phyloP scores from a whole-genome alignment of 2,797 vertebrate genomes.

The Cirrhinus molitorella region DNA sequence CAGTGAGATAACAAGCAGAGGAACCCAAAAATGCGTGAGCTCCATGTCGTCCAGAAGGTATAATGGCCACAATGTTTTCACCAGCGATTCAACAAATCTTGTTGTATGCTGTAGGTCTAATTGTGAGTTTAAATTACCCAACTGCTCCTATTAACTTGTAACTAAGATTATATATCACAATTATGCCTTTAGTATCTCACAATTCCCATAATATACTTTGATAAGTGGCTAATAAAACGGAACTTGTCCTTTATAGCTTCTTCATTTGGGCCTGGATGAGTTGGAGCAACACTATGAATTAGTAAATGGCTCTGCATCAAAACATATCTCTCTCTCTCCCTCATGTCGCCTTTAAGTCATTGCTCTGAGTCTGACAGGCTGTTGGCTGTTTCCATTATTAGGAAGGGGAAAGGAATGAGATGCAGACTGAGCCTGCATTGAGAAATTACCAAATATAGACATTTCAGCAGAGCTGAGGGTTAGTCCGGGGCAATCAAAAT shows the following conservation, averaged over 20 bases:
- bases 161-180: background rate
- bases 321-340: constrained; percentile 52
- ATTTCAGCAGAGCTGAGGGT: constrained; percentile 74
- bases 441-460: constrained; percentile 86
- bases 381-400: constrained; percentile 80
- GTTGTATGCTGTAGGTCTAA: background rate
- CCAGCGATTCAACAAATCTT: background rate
- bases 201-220: background rate
- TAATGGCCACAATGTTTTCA: background rate
- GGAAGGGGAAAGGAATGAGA: constrained; percentile 83
- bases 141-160: no score
- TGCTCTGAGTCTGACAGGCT: constrained; percentile 63
- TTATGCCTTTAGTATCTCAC: background rate
- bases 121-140: no score
- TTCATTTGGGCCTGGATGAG: background rate
- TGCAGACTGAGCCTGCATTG: constrained; percentile 71
- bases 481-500: constrained; percentile 66
- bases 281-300: background rate
- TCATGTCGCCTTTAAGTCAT: constrained; percentile 46
- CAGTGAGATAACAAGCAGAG: background rate
- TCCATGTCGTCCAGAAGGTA: background rate
- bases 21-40: background rate
- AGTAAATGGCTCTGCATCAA: background rate
- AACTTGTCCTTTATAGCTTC: background rate
- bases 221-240: background rate